Evolutionary conservation across 2,797 vertebrate species (phyloP).

Genomic region (Cephalopachus bancanus): DNA sequence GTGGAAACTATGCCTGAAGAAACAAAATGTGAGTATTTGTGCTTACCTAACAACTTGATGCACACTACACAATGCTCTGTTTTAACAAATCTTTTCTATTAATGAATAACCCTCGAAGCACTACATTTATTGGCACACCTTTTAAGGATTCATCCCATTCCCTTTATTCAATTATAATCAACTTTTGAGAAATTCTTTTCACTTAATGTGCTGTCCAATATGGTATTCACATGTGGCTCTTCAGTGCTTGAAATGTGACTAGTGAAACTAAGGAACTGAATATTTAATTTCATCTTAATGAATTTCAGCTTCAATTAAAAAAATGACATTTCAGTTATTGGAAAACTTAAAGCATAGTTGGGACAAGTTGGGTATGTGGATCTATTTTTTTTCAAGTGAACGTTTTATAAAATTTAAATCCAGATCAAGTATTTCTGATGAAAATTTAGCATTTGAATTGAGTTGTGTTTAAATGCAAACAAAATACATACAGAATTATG

Average conservation of each 20-base stretch:
- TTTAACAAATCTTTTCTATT: neutral
- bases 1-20: neutral
- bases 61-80: fast-evolving
- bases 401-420: neutral
- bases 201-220: neutral
- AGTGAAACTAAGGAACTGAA: neutral
- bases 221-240: neutral
- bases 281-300: slow-evolving; percentile 38
- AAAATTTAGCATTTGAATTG: slow-evolving; percentile 3
- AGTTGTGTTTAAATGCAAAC: neutral
- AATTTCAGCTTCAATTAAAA: slow-evolving; percentile 45
- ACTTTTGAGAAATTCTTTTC: slow-evolving; percentile 19
- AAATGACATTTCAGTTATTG: neutral
- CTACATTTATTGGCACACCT: neutral
- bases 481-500: neutral
- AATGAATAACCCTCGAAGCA: neutral
- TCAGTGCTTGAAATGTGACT: slow-evolving; percentile 2
- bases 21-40: slow-evolving; percentile 62
- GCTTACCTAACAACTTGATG: neutral
- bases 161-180: neutral
- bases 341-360: slow-evolving; percentile 17
- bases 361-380: neutral
- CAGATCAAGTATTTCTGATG: neutral
- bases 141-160: neutral
- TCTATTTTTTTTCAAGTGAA: slow-evolving; percentile 8